Evolutionary conservation across 2,113 vertebrate species (phyloP).

Genomic region (Abramis brama): DNA sequence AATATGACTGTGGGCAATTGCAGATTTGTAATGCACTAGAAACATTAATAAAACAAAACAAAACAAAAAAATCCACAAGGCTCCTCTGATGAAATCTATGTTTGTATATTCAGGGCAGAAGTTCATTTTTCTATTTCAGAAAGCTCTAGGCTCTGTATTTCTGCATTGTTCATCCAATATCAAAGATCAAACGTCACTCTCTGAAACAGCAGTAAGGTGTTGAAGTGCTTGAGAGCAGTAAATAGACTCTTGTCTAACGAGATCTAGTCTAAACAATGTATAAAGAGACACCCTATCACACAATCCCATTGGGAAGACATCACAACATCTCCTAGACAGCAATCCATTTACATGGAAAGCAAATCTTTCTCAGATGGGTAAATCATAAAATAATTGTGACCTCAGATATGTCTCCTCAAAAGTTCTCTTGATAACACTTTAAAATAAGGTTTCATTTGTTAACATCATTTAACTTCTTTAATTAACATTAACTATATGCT

Average conservation of each 20-base stretch:
- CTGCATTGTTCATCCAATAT: conserved; percentile 10
- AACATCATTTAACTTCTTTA: too few relatives aligned
- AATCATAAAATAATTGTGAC: neutral
- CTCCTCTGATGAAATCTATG: neutral
- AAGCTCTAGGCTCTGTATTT: conserved; percentile 12
- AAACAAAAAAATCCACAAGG: neutral
- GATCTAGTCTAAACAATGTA: neutral
- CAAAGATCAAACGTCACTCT: neutral
- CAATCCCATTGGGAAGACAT: neutral
- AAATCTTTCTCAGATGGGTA: neutral
- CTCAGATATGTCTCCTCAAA: neutral
- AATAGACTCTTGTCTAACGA: neutral
- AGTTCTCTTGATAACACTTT: too few relatives aligned
- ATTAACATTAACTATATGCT: too few relatives aligned
- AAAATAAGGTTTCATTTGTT: too few relatives aligned
- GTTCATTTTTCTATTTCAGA: conserved; percentile 34
- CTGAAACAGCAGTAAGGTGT: neutral
- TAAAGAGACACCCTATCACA: neutral
- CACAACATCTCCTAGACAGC: neutral
- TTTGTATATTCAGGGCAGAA: conserved; percentile 19
- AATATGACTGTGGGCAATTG: conserved; percentile 19
- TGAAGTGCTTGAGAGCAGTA: neutral
- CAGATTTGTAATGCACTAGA: conserved; percentile 26
- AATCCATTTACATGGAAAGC: neutral
- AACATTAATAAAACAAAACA: conserved; percentile 20